Conservation (phyloP, 2,888 invertebrate species). For the Lingula anatina region DNA sequence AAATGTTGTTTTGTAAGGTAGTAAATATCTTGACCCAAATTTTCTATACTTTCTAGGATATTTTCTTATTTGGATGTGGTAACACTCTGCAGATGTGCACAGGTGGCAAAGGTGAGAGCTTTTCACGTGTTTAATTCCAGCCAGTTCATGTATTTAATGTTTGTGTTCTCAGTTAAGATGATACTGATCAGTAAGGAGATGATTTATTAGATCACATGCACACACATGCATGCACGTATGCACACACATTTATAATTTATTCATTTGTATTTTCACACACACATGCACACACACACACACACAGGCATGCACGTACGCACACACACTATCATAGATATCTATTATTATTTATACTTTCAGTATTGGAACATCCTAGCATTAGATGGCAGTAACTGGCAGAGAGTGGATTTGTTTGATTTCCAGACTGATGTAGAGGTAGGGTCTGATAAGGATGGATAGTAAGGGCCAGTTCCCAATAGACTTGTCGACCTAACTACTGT, state of each 20-base stretch:
- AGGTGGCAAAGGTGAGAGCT: conserved; percentile 56
- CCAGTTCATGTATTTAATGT: too few species aligned
- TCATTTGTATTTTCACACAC: too few species aligned
- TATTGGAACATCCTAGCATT: conserved; percentile 95
- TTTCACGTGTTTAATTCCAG: background rate
- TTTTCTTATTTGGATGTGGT: conserved; percentile 90
- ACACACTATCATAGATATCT: background rate
- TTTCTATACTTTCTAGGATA: conserved; percentile 34
- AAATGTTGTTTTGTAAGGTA: too few species aligned
- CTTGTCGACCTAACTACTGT: too few species aligned
- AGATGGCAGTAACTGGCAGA: conserved; percentile 99
- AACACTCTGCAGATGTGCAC: conserved; percentile 90
- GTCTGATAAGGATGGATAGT: conserved; percentile 2
- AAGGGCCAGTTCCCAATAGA: background rate
- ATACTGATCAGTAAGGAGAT: background rate
- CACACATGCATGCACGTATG: background rate
- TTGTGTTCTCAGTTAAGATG: too few species aligned
- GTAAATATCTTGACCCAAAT: too few species aligned
- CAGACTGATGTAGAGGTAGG: conserved; percentile 95
- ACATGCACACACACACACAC: too few species aligned
- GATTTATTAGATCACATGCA: background rate
- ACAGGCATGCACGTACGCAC: background rate
- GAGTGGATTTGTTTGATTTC: conserved; percentile 97
- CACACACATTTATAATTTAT: too few species aligned
- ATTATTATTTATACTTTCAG: conserved; percentile 46